These are phyloP conservation scores for Onychostruthus taczanowskii DNA, from an alignment of 2,113 vertebrate species.

Conservation along the genomic window DNA sequence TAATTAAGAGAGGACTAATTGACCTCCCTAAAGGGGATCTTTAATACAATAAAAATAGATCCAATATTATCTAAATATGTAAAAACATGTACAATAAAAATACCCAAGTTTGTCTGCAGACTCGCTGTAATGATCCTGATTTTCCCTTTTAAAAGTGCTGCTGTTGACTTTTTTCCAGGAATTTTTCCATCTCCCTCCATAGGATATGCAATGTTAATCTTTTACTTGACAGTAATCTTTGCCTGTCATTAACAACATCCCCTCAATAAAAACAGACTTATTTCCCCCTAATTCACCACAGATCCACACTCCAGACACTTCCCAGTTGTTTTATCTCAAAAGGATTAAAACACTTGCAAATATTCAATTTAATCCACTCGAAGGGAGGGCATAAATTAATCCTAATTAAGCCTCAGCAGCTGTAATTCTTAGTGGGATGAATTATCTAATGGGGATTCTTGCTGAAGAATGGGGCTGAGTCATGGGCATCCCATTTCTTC, in stretches of 20 bases:
- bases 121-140: neutral
- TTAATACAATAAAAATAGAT: neutral
- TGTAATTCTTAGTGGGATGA: conserved; percentile 4
- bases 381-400: conserved; percentile 31
- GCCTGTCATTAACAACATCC: neutral
- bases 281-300: neutral
- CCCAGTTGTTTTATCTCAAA: conserved; percentile 4
- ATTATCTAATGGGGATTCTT: conserved; percentile 16
- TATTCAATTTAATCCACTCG: conserved; percentile 23
- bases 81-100: neutral
- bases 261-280: neutral
- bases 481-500: neutral
- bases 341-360: conserved; percentile 45
- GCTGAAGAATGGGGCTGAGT: neutral
- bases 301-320: neutral
- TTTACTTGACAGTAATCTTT: neutral
- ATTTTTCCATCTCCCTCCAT: neutral
- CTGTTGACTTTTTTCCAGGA: neutral
- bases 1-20: neutral
- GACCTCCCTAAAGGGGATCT: neutral
- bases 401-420: conserved; percentile 26
- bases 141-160: neutral
- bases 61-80: neutral
- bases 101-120: neutral
- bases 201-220: neutral